These are phyloP conservation scores for Drosophila kanapiae DNA, from an alignment of 1,140 invertebrate species.

Conservation along the genomic window DNA sequence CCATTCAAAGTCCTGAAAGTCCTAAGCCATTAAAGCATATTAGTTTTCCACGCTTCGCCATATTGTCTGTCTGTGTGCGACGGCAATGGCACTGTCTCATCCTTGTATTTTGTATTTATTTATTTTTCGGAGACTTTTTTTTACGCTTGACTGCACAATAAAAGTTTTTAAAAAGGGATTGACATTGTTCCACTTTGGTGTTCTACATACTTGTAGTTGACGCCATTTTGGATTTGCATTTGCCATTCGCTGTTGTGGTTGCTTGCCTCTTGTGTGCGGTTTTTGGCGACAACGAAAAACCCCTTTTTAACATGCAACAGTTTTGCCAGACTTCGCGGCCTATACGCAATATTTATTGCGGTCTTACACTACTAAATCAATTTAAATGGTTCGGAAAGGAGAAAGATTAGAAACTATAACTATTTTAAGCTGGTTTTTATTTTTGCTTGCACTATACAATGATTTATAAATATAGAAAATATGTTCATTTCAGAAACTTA, in stretches of 20 bases:
- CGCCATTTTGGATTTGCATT: conserved; percentile 71
- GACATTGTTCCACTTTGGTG: conserved; percentile 36
- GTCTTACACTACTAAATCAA: conserved; percentile 33
- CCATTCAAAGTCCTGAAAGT: conserved; percentile 80
- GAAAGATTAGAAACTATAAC: neutral
- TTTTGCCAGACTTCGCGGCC: conserved; percentile 38
- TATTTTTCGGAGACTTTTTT: conserved; percentile 70
- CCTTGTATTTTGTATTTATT: conserved; percentile 46
- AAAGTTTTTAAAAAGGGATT: conserved; percentile 76
- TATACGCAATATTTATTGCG: conserved; percentile 47
- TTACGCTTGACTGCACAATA: conserved; percentile 72
- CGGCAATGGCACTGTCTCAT: neutral
- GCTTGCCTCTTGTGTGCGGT: conserved; percentile 31
- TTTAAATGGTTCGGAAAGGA: conserved; percentile 13
- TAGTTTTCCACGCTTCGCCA: conserved; percentile 64
- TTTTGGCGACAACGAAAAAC: conserved; percentile 31
- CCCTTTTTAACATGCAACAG: conserved; percentile 57
- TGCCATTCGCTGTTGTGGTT: conserved; percentile 20
- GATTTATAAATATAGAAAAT: neutral
- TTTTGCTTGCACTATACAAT: neutral
- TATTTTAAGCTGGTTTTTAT: neutral
- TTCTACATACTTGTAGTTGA: conserved; percentile 33
- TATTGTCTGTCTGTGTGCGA: conserved; percentile 26
- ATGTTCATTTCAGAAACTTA: neutral
- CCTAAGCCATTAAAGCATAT: conserved; percentile 82